Percentiles rank a stretch among this genome's conserved stretches.
Evolutionary conservation across 2,113 vertebrate species (phyloP).

Genomic region (Ochotona curzoniae): DNA sequence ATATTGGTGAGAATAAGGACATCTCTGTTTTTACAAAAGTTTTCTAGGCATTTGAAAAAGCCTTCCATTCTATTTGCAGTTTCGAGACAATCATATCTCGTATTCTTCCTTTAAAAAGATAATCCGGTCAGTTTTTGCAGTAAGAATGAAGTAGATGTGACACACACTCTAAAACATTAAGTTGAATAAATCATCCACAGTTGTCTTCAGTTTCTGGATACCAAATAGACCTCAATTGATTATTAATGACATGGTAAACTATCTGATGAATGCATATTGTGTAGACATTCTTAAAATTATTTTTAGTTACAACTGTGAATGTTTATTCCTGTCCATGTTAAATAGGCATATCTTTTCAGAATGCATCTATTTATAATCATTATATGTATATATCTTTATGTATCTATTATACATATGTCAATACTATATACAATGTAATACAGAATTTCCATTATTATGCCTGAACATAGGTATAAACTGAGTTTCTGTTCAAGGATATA

Average conservation of each 20-base stretch:
- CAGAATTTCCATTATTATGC: not conserved
- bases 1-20: not conserved
- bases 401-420: not conserved
- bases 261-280: slow-evolving; percentile 29
- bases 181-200: not conserved
- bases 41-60: not conserved
- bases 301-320: slow-evolving; percentile 57
- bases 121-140: slow-evolving; percentile 57
- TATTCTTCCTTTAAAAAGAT: not conserved
- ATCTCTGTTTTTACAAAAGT: not conserved
- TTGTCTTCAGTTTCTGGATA: slow-evolving; percentile 57
- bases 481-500: not conserved
- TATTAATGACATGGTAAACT: slow-evolving; percentile 67
- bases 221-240: slow-evolving; percentile 54
- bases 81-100: not conserved
- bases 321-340: slow-evolving; percentile 34
- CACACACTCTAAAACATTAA: slow-evolving; percentile 9
- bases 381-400: not conserved
- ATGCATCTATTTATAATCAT: not conserved
- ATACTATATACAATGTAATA: not conserved
- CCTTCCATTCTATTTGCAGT: not conserved
- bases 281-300: slow-evolving; percentile 35
- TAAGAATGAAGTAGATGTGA: slow-evolving; percentile 53
- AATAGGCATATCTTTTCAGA: not conserved
- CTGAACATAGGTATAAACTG: not conserved